Percentiles rank a stretch among this genome's conserved stretches.
Evolutionary conservation across 2,113 vertebrate genomes (phyloP).

Genomic region (Egretta garzetta): DNA sequence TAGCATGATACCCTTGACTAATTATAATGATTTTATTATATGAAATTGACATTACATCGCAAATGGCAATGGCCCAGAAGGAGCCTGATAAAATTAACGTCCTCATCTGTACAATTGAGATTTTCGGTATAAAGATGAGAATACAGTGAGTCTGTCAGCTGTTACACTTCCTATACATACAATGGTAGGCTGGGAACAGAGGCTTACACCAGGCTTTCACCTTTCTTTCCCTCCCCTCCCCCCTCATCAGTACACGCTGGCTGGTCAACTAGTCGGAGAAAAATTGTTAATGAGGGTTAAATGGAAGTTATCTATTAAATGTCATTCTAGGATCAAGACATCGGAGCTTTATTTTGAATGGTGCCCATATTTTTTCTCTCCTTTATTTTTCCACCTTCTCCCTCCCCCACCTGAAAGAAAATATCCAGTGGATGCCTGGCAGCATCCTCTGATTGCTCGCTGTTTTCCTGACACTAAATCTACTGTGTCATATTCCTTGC

Average conservation of each 20-base stretch:
- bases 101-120: background rate
- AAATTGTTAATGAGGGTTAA: conserved; percentile 81
- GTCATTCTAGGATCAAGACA: conserved; percentile 69
- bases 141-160: background rate
- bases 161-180: background rate
- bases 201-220: conserved; percentile 49
- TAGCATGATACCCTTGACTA: background rate
- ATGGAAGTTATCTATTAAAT: conserved; percentile 76
- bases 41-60: background rate
- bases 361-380: conserved; percentile 46
- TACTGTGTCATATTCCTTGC: conserved; percentile 74
- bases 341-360: conserved; percentile 48
- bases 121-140: background rate
- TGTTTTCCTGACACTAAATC: conserved; percentile 78
- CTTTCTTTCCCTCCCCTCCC: conserved; percentile 4
- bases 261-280: conserved; percentile 77
- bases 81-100: conserved; percentile 26
- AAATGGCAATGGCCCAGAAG: conserved; percentile 3
- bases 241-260: background rate
- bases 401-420: conserved; percentile 47
- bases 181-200: conserved; percentile 37
- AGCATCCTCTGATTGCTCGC: conserved; percentile 65
- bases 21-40: background rate
- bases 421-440: conserved; percentile 61
- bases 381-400: conserved; percentile 34